phyloP scores from a whole-genome alignment of 2,113 vertebrate species.

The Dendrocopos noguchii region DNA sequence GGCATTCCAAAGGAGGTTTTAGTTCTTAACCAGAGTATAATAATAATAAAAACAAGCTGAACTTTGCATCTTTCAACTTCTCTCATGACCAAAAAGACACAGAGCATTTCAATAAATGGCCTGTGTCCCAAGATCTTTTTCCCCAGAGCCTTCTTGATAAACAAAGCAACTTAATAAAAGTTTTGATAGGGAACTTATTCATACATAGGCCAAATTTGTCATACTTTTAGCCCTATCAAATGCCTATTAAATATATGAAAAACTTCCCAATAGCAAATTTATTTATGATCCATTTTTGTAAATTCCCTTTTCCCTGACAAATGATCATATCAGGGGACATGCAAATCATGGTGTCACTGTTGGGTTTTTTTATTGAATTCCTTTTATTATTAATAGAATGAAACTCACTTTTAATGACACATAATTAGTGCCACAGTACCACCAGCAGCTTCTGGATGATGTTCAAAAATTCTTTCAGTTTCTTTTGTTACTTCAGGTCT shows the following conservation, averaged over 20 bases:
- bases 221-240: neutral
- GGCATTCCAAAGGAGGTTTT: neutral
- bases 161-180: neutral
- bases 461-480: neutral
- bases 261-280: neutral
- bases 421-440: neutral
- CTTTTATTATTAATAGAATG: neutral
- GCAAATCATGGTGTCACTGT: neutral
- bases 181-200: neutral
- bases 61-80: neutral
- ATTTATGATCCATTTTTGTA: neutral
- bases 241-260: neutral
- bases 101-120: neutral
- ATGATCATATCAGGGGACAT: rapidly evolving
- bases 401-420: neutral
- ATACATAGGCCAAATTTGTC: neutral
- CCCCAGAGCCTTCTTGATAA: neutral
- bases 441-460: neutral
- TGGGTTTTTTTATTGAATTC: neutral
- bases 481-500: neutral
- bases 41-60: neutral
- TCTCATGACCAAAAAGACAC: neutral
- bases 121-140: neutral
- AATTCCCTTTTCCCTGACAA: neutral
- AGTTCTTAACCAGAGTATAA: neutral